phyloP scores from a whole-genome alignment of 2,888 invertebrate genomes.

The Megalurothrips usitatus region DNA sequence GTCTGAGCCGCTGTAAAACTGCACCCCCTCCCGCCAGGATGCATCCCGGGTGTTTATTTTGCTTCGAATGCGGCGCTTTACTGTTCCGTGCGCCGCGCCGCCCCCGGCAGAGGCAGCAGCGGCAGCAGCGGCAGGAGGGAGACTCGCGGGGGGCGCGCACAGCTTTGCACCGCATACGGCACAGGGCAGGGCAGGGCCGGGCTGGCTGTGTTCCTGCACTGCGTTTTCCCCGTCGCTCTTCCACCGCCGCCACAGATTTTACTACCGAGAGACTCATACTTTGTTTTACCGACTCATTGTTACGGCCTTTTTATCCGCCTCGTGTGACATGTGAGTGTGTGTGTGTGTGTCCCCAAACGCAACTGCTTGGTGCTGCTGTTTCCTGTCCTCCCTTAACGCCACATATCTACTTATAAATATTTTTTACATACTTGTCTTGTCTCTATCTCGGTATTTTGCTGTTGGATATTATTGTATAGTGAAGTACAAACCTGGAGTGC shows the following conservation, averaged over 20 bases:
- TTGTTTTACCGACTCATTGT: slow-evolving; percentile 9
- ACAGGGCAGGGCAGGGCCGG: not conserved
- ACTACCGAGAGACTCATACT: not conserved
- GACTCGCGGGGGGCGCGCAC: too few species aligned
- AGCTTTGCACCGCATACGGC: not conserved
- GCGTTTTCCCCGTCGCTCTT: too few species aligned
- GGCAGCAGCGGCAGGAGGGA: too few species aligned
- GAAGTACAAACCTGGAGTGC: too few species aligned
- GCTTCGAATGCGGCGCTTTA: not conserved
- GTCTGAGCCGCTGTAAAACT: not conserved
- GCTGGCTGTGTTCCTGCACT: not conserved
- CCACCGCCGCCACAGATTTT: not conserved
- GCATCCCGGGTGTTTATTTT: not conserved
- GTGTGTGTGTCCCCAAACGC: not conserved
- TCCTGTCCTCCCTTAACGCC: too few species aligned
- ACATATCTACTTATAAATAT: too few species aligned
- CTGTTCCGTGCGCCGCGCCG: too few species aligned
- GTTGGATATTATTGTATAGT: too few species aligned
- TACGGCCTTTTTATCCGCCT: slow-evolving; percentile 6
- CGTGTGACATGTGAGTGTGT: not conserved
- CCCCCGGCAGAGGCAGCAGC: too few species aligned
- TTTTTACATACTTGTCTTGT: too few species aligned
- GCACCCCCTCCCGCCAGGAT: not conserved
- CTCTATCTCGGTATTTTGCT: too few species aligned
- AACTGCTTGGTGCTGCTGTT: too few species aligned